Base-by-base conservation (phyloP, 2,888 invertebrate species). In the Cheilosia vulpina region DNA sequence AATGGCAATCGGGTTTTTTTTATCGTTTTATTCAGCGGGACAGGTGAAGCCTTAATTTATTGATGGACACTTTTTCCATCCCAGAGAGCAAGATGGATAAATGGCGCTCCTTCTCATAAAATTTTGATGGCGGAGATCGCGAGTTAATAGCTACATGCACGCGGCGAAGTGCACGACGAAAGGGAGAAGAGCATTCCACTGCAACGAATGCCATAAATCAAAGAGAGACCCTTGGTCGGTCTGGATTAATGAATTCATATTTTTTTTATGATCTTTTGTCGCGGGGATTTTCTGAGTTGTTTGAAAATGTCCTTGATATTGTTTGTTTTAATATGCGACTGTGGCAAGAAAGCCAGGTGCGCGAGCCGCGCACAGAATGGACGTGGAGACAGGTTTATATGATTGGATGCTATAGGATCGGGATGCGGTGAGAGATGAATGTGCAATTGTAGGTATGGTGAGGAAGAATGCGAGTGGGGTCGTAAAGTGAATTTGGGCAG, bases 31-130 rank as follows among this genome's bases (percentile, higher is more conserved):
- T 73, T 43, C 45, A 63, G 17, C 15, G 21, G 34, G n/a, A 34
- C 72, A 73, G 62, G 62, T 73, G 72, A 19, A 45, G 17, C 41
- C 19, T 65, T 47, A 57, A 65, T 65, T 63, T 63, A 82, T 65
- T 82, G 63, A 60, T 58, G 65, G 58, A 63, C 71, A 58, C 65
- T 50, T 65, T 58, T 34, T 27, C 41, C 41, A 58, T 19, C 0
- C 50, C 50, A 58, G 24, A 34, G 15, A 52, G n/a, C 19, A 21
- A 31, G 27, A 13, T n/a, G 15, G 19, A 24, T 50, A 34, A 45
- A 65, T 80, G 80, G 41, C 62, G 62, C 47, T 69, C 57, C 43
- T 69, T 43, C 43, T 75, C 63, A 27, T 80, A 68, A 66, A 62
- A 50, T 47, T 45, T 60, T 60, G 75, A 17, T 52, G 34, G 52